Evolutionary conservation across 2,888 invertebrate genomes (phyloP).

Genomic region (Xestia sexstrigata): DNA sequence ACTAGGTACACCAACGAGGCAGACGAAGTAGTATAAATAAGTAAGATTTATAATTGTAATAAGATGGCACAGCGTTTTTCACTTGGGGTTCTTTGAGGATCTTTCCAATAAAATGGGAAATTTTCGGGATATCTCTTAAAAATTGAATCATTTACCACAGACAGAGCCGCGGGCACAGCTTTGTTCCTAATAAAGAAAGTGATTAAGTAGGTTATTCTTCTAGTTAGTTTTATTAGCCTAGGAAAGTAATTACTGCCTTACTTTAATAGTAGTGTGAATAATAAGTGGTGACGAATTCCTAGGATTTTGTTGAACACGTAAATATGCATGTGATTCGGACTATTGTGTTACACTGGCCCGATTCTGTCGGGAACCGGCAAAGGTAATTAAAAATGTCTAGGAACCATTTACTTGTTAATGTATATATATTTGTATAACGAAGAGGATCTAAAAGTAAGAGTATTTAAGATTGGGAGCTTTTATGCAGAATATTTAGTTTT

Average conservation of each 20-base stretch:
- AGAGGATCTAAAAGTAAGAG: not conserved
- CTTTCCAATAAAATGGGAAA: not conserved
- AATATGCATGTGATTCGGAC: slow-evolving; percentile 42
- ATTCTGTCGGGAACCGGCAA: slow-evolving; percentile 7
- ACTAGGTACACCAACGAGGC: no score
- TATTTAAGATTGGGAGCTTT: not conserved
- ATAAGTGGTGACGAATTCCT: slow-evolving; percentile 47
- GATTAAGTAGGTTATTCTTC: slow-evolving; percentile 55
- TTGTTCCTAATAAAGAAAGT: slow-evolving; percentile 29
- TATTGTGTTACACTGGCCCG: slow-evolving; percentile 41
- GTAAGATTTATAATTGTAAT: no score
- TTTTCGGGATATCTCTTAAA: not conserved
- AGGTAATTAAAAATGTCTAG: slow-evolving; percentile 12
- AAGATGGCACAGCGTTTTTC: no score
- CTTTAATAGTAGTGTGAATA: slow-evolving; percentile 49
- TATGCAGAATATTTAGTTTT: no score
- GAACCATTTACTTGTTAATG: not conserved
- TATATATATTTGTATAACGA: not conserved
- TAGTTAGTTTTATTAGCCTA: slow-evolving; percentile 45
- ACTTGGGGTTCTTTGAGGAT: not conserved
- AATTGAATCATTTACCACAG: not conserved
- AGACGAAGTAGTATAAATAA: no score
- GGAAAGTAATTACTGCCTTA: slow-evolving; percentile 47
- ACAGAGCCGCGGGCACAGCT: not conserved
- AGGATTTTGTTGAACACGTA: slow-evolving; percentile 42